Conservation (phyloP, 2,797 vertebrate genomes). For the Lithobates pipiens region DNA sequence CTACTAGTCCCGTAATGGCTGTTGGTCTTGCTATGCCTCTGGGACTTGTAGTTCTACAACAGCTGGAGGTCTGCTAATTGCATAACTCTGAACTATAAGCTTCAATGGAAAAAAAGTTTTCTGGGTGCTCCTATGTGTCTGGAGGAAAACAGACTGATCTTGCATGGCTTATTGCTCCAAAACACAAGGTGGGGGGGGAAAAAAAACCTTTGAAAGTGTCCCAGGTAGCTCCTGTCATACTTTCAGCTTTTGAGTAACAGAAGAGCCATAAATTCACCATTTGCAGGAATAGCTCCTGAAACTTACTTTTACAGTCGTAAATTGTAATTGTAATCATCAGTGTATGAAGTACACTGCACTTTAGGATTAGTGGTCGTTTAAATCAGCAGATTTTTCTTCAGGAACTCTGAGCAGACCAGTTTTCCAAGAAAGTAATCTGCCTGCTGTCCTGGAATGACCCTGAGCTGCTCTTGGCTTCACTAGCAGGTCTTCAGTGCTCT, state of each 20-base stretch:
- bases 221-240: background rate
- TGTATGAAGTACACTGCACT: background rate
- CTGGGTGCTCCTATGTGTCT: too few species aligned
- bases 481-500: background rate
- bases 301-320: background rate
- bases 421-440: slow-evolving; percentile 17
- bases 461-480: slow-evolving; percentile 28
- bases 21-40: too few species aligned
- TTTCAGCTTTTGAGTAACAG: background rate
- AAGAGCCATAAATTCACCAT: background rate
- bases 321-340: background rate
- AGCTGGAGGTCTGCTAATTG: too few species aligned
- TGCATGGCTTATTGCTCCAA: too few species aligned
- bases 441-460: slow-evolving; percentile 39
- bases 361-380: background rate
- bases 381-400: background rate
- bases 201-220: background rate
- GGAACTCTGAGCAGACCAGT: background rate
- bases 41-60: too few species aligned
- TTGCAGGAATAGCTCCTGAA: background rate
- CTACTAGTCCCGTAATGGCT: too few species aligned
- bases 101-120: too few species aligned
- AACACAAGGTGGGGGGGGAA: too few species aligned
- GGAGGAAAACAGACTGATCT: too few species aligned
- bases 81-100: too few species aligned